A percentile compares a stretch with the other conserved stretches of the same genome.
Evolutionary conservation across 2,113 vertebrate genomes (phyloP).

Genomic region (Baryphthengus martii): DNA sequence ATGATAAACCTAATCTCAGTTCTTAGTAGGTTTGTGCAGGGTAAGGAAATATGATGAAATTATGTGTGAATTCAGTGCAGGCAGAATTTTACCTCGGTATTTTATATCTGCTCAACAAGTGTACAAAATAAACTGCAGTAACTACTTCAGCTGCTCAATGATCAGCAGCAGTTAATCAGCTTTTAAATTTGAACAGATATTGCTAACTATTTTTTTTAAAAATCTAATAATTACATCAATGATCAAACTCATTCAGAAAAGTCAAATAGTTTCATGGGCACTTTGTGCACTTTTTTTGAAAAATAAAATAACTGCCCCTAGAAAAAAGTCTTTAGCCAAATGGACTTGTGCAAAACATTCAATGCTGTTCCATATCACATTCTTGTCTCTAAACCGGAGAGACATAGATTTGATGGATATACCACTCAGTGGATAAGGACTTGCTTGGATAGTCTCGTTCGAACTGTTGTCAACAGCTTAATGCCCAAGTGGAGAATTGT

Average conservation of each 20-base stretch:
- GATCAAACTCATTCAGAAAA: not conserved
- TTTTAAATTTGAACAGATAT: not conserved
- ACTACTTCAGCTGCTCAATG: not conserved
- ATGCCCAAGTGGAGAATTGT: too few species aligned
- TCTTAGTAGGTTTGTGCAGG: not conserved
- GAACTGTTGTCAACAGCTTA: too few species aligned
- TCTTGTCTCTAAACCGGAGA: too few species aligned
- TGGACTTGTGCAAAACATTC: too few species aligned
- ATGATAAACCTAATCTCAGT: too few species aligned
- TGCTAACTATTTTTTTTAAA: not conserved
- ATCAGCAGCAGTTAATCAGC: not conserved
- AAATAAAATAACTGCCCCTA: too few species aligned
- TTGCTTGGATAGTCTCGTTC: too few species aligned
- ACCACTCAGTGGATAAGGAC: too few species aligned
- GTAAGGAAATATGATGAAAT: not conserved
- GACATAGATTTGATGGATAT: too few species aligned
- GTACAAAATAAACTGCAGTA: not conserved
- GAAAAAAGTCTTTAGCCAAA: too few species aligned
- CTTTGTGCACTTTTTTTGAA: too few species aligned
- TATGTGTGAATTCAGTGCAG: not conserved
- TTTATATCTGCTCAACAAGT: not conserved
- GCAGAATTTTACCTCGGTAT: not conserved
- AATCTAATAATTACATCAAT: not conserved
- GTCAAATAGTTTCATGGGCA: not conserved
- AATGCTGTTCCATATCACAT: too few species aligned